Percentiles rank a stretch among this genome's conserved stretches.
These are phyloP conservation scores for Cebidichthys violaceus DNA, from an alignment of 2,113 vertebrate species.

Conservation along the genomic window DNA sequence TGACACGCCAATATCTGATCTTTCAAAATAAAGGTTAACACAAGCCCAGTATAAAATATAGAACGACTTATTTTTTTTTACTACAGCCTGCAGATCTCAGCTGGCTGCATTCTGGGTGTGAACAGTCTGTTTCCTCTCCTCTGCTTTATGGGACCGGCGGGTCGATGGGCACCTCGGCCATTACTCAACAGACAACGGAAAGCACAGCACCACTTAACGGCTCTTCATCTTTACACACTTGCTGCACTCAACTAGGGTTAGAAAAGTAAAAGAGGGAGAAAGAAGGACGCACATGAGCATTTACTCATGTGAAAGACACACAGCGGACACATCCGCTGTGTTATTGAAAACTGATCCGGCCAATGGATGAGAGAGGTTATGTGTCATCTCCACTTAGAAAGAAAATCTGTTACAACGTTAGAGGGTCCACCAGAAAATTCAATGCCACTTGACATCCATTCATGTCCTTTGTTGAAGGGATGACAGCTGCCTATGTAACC, in stretches of 20 bases:
- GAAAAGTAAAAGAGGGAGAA: constrained; percentile 60
- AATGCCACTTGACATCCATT: neutral
- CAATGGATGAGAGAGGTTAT: neutral
- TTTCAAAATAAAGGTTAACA: constrained; percentile 18
- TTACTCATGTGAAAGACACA: neutral
- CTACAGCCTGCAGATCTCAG: constrained; percentile 14
- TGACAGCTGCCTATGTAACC: too few relatives aligned
- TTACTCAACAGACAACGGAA: constrained; percentile 52
- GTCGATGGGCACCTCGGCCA: constrained; percentile 57
- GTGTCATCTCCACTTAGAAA: neutral
- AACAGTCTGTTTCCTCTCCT: constrained; percentile 38
- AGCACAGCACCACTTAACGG: constrained; percentile 53
- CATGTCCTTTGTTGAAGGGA: neutral
- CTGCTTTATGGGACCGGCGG: constrained; percentile 51
- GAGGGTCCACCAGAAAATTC: neutral
- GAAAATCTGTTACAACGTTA: neutral
- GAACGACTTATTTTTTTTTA: neutral
- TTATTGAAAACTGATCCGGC: neutral
- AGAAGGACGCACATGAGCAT: neutral
- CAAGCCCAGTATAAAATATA: neutral
- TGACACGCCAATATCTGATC: constrained; percentile 3
- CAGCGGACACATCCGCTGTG: neutral
- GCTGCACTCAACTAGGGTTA: constrained; percentile 50
- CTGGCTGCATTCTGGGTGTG: constrained; percentile 31
- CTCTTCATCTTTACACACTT: constrained; percentile 63